Base-by-base conservation (phyloP, 2,113 vertebrate species). In the Hemiscyllium ocellatum region DNA sequence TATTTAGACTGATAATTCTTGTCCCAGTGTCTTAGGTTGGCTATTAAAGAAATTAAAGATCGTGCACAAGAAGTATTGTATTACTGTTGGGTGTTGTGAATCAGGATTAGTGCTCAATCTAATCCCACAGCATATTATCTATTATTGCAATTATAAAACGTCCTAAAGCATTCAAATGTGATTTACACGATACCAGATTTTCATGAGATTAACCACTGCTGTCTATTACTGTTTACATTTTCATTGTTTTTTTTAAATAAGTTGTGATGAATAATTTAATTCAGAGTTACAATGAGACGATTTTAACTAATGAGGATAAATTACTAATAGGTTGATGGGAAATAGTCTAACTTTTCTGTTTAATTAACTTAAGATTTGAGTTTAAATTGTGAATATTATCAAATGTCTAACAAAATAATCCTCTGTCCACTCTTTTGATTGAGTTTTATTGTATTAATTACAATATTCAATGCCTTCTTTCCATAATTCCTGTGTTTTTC, bases 41-140 rank as follows among this genome's bases (percentile, higher is more conserved):
- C 37, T 95, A 95, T 50, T 70, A 95, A 95, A 95, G 66, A 95
- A 95, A 95, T 95, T 72, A 70, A 95, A 52, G 24, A 76, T 76
- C 17, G 69, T 52, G 12, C 61, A 50, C 68, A 72, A 76, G 52
- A 19, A 61, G 29, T 90, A 29, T 19, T 29, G 26, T 69, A 72
- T 95, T 72, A 52, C 42, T 72, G 69, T 50, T 95, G 42, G 94
- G 47, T 76, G 94, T n/a, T 29, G 94, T 95, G 52, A 95, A 72
- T 95, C 94, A 95, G 94, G 69, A 95, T 95, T 95, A 95, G 69
- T 72, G 94, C 47, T 52, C 24, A 95, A 95, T 29, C 42, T 52
- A 33, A 72, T 95, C 66, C 69, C 94, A 95, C 24, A 95, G 68
- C 69, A 6, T 66, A 72, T 95, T 95, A 72, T 19, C 47, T 37